A percentile compares a stretch with the other conserved stretches of the same genome.
Conservation (phyloP, 2,797 vertebrate genomes). For the Xerus rutilus region DNA sequence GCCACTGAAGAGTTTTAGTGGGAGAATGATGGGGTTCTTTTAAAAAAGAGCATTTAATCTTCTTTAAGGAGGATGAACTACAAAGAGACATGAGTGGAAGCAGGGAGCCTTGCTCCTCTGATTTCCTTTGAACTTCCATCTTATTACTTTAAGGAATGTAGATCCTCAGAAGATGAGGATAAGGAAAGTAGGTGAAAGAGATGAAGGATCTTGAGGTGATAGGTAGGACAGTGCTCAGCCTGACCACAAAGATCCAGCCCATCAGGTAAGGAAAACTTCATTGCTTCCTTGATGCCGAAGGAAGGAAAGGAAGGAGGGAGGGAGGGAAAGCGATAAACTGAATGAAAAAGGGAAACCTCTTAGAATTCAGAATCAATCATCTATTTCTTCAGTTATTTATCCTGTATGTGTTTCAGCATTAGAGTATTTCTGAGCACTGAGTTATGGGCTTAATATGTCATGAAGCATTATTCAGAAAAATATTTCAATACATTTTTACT, state of each 20-base stretch:
- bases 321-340: neutral
- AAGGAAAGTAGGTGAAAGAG: neutral
- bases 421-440: neutral
- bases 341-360: neutral
- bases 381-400: neutral
- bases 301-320: fast-evolving
- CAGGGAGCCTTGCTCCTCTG: neutral
- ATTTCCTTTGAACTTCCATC: conserved; percentile 1
- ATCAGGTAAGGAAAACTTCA: neutral
- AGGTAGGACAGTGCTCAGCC: neutral
- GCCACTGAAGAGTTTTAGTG: no score
- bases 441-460: neutral
- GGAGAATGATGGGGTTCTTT: neutral
- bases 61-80: neutral
- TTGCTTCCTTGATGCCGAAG: neutral
- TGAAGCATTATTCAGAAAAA: neutral
- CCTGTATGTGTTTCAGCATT: neutral
- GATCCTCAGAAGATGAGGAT: neutral
- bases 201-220: neutral
- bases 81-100: neutral
- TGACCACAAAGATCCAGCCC: no score
- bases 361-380: neutral
- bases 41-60: neutral
- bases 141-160: neutral
- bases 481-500: neutral